Percentiles rank a stretch among this genome's conserved stretches.
Evolutionary conservation across 2,113 vertebrate species (phyloP).

Genomic region (Phalacrocorax pelagicus): DNA sequence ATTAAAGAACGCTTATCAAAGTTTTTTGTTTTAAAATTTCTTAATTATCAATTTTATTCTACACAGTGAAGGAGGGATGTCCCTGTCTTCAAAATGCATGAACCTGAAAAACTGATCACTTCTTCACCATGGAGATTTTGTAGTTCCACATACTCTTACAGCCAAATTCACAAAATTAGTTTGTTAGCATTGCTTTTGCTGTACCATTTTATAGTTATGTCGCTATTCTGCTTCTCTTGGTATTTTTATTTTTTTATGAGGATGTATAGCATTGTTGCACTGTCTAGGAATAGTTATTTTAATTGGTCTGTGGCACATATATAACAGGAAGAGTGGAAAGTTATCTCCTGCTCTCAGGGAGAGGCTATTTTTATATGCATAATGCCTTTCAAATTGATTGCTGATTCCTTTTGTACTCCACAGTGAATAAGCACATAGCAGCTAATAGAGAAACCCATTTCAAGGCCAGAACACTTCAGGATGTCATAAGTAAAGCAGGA

Average conservation of each 20-base stretch:
- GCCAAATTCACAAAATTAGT: background rate
- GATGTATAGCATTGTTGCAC: background rate
- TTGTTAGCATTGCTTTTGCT: background rate
- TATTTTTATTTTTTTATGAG: background rate
- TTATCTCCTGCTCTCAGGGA: background rate
- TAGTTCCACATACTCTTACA: background rate
- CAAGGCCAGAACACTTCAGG: slow-evolving; percentile 31
- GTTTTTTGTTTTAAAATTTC: background rate
- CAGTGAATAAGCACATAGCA: slow-evolving; percentile 13
- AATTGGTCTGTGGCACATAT: background rate
- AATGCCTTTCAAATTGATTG: slow-evolving; percentile 45
- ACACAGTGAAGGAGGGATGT: background rate
- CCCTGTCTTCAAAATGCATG: background rate
- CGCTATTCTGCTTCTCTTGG: background rate
- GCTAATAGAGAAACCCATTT: slow-evolving; percentile 34
- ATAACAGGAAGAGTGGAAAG: background rate
- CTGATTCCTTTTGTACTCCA: background rate
- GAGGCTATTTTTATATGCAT: slow-evolving; percentile 38
- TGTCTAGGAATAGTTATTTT: slow-evolving; percentile 21
- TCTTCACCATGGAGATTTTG: background rate
- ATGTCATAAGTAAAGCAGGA: slow-evolving; percentile 16
- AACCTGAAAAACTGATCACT: background rate
- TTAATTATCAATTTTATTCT: background rate
- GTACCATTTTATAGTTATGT: background rate
- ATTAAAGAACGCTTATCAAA: background rate